phyloP scores from a whole-genome alignment of 2,797 vertebrate genomes.

The Acrossocheilus fasciatus region DNA sequence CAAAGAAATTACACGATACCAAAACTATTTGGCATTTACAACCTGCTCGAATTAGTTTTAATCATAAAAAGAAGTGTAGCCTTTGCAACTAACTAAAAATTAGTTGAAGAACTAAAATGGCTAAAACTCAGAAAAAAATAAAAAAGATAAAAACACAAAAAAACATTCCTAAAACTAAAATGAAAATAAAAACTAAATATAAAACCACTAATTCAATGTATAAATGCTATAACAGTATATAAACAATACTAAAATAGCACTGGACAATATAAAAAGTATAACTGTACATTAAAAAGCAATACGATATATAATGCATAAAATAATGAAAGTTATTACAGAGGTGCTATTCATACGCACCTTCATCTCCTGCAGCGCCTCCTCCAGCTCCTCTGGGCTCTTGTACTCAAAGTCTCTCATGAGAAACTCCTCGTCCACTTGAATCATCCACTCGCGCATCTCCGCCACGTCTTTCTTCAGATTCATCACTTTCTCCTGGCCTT shows the following conservation, averaged over 20 bases:
- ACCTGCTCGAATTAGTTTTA: neutral
- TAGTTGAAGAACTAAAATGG: neutral
- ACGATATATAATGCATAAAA: neutral
- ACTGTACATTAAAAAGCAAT: neutral
- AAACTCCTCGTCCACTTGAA: constrained; percentile 95
- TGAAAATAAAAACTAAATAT: neutral
- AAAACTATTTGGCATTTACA: neutral
- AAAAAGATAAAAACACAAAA: neutral
- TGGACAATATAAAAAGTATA: neutral
- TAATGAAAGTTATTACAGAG: neutral
- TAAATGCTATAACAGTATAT: neutral
- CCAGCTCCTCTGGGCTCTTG: constrained; percentile 94
- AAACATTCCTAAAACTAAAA: neutral
- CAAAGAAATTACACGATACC: neutral
- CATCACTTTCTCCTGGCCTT: constrained; percentile 89
- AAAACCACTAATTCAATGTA: neutral
- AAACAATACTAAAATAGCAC: neutral
- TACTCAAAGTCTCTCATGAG: constrained; percentile 98
- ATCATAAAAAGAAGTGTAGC: neutral
- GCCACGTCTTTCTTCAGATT: constrained; percentile 96
- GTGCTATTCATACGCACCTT: constrained; percentile 79
- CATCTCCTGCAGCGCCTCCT: constrained; percentile 94
- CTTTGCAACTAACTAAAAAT: neutral
- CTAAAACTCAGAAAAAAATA: neutral
- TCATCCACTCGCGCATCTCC: constrained; percentile 99